phyloP scores from a whole-genome alignment of 2,888 invertebrate genomes.

The Argynnis bischoffii region DNA sequence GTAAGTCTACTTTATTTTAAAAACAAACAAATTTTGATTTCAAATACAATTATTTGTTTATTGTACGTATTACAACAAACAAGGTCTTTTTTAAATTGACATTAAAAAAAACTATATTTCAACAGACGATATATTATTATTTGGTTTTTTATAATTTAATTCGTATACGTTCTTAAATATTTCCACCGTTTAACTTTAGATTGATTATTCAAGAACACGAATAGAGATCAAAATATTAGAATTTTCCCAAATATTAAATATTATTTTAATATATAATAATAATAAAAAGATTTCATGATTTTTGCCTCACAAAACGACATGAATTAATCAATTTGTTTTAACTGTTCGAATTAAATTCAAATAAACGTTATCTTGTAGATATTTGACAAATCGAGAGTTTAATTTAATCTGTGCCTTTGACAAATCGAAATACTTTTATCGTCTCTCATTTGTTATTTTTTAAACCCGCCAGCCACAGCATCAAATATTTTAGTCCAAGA shows the following conservation, averaged over 20 bases:
- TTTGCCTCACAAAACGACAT: slow-evolving; percentile 1
- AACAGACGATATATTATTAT: neutral
- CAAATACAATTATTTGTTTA: neutral
- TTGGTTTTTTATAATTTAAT: neutral
- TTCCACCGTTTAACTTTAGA: neutral
- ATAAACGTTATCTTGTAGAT: slow-evolving; percentile 10
- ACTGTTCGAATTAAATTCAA: slow-evolving; percentile 21
- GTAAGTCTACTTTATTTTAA: slow-evolving; percentile 1
- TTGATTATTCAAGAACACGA: slow-evolving; percentile 11
- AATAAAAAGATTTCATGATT: neutral
- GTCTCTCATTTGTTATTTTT: too few relatives aligned
- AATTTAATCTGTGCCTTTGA: neutral
- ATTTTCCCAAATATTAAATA: neutral
- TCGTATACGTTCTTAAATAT: slow-evolving; percentile 18
- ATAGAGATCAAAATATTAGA: neutral
- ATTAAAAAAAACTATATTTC: neutral
- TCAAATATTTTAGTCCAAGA: too few relatives aligned
- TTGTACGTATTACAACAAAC: neutral
- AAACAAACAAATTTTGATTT: neutral
- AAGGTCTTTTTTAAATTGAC: neutral
- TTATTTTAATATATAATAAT: neutral
- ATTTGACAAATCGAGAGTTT: neutral
- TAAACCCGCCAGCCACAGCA: too few relatives aligned
- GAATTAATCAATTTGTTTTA: neutral
- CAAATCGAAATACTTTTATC: slow-evolving; percentile 10